Conservation (phyloP, 1,140 invertebrate species). For the Drosophila sp. region DNA sequence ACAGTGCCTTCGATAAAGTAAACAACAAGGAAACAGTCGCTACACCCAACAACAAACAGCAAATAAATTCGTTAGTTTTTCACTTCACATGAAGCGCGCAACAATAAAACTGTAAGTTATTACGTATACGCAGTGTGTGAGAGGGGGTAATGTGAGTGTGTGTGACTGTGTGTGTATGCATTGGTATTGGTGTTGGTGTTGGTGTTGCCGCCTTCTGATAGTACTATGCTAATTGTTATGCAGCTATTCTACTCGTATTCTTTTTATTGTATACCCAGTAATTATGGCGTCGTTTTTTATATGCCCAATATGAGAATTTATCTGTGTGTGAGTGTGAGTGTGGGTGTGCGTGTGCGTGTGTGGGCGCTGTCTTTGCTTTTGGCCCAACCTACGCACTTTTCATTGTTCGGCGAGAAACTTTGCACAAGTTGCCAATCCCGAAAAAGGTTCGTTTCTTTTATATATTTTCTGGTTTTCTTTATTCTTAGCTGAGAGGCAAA, state of each 20-base stretch:
- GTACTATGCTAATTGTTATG: conserved; percentile 69
- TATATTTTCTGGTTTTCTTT: not conserved
- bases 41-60: conserved; percentile 35
- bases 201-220: conserved; percentile 46
- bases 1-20: conserved; percentile 72
- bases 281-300: conserved; percentile 67
- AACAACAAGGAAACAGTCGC: conserved; percentile 47
- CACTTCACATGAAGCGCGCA: conserved; percentile 37
- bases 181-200: conserved; percentile 17
- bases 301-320: conserved; percentile 40
- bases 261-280: conserved; percentile 49
- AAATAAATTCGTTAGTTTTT: conserved; percentile 43
- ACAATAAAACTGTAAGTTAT: conserved; percentile 68
- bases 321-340: conserved; percentile 11
- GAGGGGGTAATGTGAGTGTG: not conserved
- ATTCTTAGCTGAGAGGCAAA: conserved; percentile 5
- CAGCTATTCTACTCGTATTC: conserved; percentile 50
- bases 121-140: conserved; percentile 54
- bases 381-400: conserved; percentile 51
- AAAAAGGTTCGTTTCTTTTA: conserved; percentile 48
- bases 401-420: conserved; percentile 49
- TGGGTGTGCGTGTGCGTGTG: conserved; percentile 16
- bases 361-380: conserved; percentile 25
- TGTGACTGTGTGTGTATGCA: not conserved
- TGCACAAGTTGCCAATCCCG: conserved; percentile 43